phyloP scores from a whole-genome alignment of 1,140 invertebrate species.

The Macrotrachela quadricornifera region DNA sequence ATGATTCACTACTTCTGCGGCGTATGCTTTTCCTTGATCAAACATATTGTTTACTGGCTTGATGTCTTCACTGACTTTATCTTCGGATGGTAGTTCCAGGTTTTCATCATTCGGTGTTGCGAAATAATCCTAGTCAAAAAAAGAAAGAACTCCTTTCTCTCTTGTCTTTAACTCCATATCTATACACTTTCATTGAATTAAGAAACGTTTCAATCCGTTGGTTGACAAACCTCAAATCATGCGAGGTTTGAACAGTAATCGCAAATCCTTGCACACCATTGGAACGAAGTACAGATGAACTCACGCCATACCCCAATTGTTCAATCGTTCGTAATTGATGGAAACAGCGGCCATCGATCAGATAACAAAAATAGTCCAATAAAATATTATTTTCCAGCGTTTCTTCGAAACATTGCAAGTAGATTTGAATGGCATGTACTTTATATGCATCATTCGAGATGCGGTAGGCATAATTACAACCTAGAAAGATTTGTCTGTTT shows the following conservation, averaged over 20 bases:
- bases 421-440: constrained; percentile 60
- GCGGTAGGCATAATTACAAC: constrained; percentile 44
- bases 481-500: no score
- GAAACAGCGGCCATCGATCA: constrained; percentile 72
- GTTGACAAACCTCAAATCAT: constrained; percentile 58
- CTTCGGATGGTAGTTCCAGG: constrained; percentile 56
- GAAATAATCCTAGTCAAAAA: constrained; percentile 50
- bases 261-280: constrained; percentile 62
- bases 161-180: constrained; percentile 38
- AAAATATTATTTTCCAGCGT: constrained; percentile 53
- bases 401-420: constrained; percentile 66
- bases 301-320: constrained; percentile 81
- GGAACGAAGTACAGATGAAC: constrained; percentile 52
- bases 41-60: constrained; percentile 71
- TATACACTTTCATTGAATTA: no score
- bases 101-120: constrained; percentile 54
- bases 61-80: constrained; percentile 50
- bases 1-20: constrained; percentile 60
- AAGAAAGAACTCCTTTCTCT: no score
- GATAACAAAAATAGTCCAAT: constrained; percentile 63
- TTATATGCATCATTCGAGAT: constrained; percentile 51
- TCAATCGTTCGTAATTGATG: constrained; percentile 68
- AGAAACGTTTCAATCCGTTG: constrained; percentile 62
- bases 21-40: constrained; percentile 45
- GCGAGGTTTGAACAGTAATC: constrained; percentile 70